Conservation (phyloP, 2,888 invertebrate genomes). For the Petrolisthes cinctipes region DNA sequence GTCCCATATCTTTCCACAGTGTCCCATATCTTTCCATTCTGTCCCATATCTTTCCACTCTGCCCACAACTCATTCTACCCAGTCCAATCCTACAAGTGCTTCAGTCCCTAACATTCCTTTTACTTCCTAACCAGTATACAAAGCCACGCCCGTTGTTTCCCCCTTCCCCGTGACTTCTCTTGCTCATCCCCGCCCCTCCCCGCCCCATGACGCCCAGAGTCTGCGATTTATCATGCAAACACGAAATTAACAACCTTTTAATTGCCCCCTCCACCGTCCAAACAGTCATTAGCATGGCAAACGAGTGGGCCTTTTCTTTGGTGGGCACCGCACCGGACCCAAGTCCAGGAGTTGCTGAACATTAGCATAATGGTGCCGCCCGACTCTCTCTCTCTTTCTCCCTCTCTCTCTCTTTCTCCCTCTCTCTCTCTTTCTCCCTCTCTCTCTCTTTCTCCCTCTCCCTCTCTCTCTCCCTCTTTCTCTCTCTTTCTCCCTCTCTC, state of each 20-base stretch:
- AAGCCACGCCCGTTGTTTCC: neutral
- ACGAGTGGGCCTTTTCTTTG: constrained; percentile 38
- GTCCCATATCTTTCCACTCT: neutral
- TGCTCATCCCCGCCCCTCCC: neutral
- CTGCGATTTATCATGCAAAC: constrained; percentile 53
- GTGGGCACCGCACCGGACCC: constrained; percentile 27
- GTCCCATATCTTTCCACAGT: neutral
- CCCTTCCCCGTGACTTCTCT: neutral
- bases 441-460: neutral
- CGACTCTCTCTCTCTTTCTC: neutral
- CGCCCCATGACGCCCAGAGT: constrained; percentile 21
- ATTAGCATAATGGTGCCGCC: constrained; percentile 52
- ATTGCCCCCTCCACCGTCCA: constrained; percentile 45
- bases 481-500: neutral
- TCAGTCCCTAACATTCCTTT: too few species aligned
- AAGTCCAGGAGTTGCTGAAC: constrained; percentile 39
- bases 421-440: neutral
- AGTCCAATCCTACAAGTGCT: too few species aligned
- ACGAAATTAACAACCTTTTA: constrained; percentile 56
- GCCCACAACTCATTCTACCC: too few species aligned
- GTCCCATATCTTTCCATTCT: neutral
- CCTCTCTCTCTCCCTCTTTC: neutral
- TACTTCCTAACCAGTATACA: too few species aligned
- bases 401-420: neutral
- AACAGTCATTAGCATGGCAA: constrained; percentile 50